phyloP scores from a whole-genome alignment of 2,888 invertebrate genomes.

The Acanthoscelides obtectus region DNA sequence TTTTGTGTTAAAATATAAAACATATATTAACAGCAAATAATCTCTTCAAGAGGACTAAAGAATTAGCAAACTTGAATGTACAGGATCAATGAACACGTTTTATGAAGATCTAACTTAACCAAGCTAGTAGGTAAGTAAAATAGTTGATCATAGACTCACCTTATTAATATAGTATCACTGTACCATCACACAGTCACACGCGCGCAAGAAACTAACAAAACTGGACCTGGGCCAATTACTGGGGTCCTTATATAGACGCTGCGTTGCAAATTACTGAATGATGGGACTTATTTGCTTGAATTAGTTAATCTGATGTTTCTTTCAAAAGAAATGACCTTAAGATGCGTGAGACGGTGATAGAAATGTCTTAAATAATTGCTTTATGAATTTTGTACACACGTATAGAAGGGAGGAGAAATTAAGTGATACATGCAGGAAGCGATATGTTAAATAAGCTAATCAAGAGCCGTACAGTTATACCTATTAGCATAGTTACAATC shows the following conservation, averaged over 20 bases:
- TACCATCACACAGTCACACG: not conserved
- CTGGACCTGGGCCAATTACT: not conserved
- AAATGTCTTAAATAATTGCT: not conserved
- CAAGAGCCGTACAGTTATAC: no score
- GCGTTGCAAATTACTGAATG: not conserved
- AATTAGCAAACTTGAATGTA: no score
- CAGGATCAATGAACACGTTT: not conserved
- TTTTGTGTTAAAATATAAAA: no score
- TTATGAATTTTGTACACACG: not conserved
- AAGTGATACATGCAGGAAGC: not conserved
- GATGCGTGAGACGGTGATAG: not conserved
- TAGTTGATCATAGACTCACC: not conserved
- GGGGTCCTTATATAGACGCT: not conserved
- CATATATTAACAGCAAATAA: no score
- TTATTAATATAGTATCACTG: not conserved
- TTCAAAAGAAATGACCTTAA: not conserved
- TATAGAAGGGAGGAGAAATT: not conserved
- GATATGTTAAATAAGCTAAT: no score
- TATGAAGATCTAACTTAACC: not conserved
- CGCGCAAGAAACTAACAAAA: not conserved
- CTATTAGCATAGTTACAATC: no score
- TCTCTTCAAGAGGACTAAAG: no score
- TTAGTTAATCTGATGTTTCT: not conserved
- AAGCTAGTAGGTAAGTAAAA: not conserved
- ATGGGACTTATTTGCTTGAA: not conserved